phyloP scores from a whole-genome alignment of 53 echinoderm and acorn worm genomes.

The Luidia sarsii region DNA sequence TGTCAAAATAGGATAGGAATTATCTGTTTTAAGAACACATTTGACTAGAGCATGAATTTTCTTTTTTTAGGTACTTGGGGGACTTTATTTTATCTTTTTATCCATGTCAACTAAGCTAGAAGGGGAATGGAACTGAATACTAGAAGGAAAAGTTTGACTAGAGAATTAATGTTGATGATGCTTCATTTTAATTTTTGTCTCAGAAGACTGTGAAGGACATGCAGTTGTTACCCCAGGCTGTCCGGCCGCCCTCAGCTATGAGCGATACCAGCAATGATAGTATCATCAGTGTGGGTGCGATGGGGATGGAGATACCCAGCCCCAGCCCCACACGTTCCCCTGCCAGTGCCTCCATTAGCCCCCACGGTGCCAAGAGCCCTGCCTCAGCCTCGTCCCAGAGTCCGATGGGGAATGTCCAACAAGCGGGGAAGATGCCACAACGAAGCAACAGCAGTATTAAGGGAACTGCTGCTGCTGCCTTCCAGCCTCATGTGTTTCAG shows the following conservation, averaged over 20 bases:
- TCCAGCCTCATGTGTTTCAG: slow-evolving; percentile 15
- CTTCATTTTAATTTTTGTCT: not conserved
- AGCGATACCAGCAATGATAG: slow-evolving; percentile 84
- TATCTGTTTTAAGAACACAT: no score
- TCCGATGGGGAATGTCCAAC: slow-evolving; percentile 13
- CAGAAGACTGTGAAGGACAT: slow-evolving; percentile 44
- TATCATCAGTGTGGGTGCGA: slow-evolving; percentile 57
- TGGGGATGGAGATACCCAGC: slow-evolving; percentile 56
- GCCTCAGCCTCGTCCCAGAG: slow-evolving; percentile 37
- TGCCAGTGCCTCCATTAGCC: slow-evolving; percentile 52
- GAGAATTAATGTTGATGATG: no score
- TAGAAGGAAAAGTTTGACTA: no score
- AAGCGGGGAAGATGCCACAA: not conserved
- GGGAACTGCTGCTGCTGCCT: not conserved
- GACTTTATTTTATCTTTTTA: no score
- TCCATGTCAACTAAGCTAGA: no score
- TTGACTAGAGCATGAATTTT: no score
- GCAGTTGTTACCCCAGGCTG: slow-evolving; percentile 32
- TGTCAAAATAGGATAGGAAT: no score
- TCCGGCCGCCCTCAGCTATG: slow-evolving; percentile 66
- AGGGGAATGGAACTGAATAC: no score
- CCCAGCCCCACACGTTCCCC: slow-evolving; percentile 64
- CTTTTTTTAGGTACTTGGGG: no score
- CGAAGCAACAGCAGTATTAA: no score
- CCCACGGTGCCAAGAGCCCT: slow-evolving; percentile 61